Conservation (phyloP, 1,140 invertebrate species). For the Cotesia typhae region DNA sequence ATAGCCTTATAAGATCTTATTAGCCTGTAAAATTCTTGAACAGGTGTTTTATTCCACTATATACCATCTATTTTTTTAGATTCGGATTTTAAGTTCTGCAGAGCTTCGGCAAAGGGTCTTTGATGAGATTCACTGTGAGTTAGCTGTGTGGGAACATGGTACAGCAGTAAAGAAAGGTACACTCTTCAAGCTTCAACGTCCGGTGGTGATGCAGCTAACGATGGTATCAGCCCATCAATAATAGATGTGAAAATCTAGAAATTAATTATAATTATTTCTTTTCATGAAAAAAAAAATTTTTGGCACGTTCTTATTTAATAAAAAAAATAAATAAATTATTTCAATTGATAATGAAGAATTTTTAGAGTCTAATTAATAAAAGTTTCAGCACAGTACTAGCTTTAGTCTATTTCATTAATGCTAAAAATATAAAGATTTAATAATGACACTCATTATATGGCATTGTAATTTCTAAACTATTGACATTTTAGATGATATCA, state of each 20-base stretch:
- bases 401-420: too few species aligned
- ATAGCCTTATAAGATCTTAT: conserved; percentile 78
- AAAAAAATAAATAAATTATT: conserved; percentile 4
- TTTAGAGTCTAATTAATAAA: conserved; percentile 5
- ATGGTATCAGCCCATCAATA: conserved; percentile 74
- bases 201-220: conserved; percentile 75
- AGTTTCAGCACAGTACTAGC: too few species aligned
- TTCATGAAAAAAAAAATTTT: conserved; percentile 34
- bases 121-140: conserved; percentile 75
- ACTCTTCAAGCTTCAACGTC: conserved; percentile 87
- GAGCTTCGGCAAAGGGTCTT: conserved; percentile 74
- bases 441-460: too few species aligned
- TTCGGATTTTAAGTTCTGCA: conserved; percentile 71
- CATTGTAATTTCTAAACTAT: too few species aligned
- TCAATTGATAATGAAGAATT: too few species aligned
- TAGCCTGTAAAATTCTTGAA: conserved; percentile 78
- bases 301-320: conserved; percentile 66
- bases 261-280: conserved; percentile 39
- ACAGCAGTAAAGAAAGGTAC: conserved; percentile 84
- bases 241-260: conserved; percentile 77
- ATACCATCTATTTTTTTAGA: conserved; percentile 71
- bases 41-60: conserved; percentile 74
- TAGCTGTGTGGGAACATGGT: conserved; percentile 85
- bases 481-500: too few species aligned
- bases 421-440: too few species aligned